Evolutionary conservation across 2,113 vertebrate species (phyloP), one percentile per base, ranked within the genome.

Genomic region (Periophthalmus modestus): DNA sequence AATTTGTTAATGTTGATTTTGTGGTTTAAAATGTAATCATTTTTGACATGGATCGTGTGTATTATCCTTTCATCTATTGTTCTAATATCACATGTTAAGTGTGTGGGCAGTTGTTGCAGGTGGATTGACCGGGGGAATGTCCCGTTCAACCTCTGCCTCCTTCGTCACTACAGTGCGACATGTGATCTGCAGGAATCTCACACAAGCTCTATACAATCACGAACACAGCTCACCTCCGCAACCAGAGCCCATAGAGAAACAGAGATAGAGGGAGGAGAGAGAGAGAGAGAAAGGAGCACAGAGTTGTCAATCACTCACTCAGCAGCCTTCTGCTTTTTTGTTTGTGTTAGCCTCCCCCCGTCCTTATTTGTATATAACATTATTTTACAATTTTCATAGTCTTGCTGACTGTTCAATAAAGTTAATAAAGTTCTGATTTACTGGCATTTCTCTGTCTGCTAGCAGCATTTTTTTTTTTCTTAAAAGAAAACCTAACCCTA

Each of bases 101-200:
- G 71, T 57, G 69, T 67, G 68, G 72, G 70, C 68, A 50, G 71
- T 18, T 34, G 36, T 52, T 16, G 12, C 82, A 88, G 81, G 83
- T 88, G 86, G 80, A 87, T 83, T 77, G 78, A 80, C 82, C 63
- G 84, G 28, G 23, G 71, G 80, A 88, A 83, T 68, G 73, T 90
- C 85, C 81, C 72, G 77, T n/a, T 77, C 72, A 81, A 61, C 80
- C 65, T 76, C 79, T 10, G 28, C 85, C 79, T 87, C 79, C 72
- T 75, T 89, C 76, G 76, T 89, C 91, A 90, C 89, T 77, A 80
- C 75, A 84, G 3, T 89, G 89, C 83, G 89, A 92, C 90, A 92
- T 90, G 89, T 90, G 90, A 91, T 88, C 90, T 87, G 81, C 85
- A 86, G 90, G 92, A 91, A 92, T 92, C 87, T 92, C 92, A 89